These are phyloP conservation scores for Smittia aterrima DNA, from an alignment of 2,888 invertebrate species.

Conservation along the genomic window DNA sequence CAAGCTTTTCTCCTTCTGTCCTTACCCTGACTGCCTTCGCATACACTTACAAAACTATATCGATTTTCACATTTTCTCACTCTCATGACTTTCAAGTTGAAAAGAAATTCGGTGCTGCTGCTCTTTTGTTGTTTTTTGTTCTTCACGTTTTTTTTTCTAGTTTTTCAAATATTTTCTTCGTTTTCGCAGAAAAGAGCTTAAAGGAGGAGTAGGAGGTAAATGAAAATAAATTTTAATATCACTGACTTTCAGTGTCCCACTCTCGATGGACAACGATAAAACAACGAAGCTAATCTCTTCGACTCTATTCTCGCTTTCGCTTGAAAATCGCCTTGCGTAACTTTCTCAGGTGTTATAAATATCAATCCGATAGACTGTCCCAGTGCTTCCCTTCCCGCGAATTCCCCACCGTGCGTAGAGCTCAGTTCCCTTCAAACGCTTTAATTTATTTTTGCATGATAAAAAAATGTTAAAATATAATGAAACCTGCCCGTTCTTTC, in stretches of 20 bases:
- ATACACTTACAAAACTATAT: slow-evolving; percentile 32
- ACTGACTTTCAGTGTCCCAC: not conserved
- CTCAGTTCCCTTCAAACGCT: too few species aligned
- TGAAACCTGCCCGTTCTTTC: too few species aligned
- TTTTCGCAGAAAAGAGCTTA: too few species aligned
- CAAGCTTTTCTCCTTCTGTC: not conserved
- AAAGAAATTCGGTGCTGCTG: slow-evolving; percentile 12
- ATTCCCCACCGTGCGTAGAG: too few species aligned
- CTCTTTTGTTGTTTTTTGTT: slow-evolving; percentile 6
- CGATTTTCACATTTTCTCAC: slow-evolving; percentile 38
- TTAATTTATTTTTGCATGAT: too few species aligned
- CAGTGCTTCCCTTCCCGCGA: too few species aligned
- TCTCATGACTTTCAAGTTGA: slow-evolving; percentile 8
- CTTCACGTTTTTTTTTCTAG: not conserved
- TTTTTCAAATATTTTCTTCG: not conserved
- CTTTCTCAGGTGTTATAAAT: slow-evolving; percentile 4
- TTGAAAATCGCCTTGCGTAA: not conserved
- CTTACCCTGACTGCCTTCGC: not conserved
- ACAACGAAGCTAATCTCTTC: not conserved
- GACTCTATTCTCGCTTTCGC: not conserved
- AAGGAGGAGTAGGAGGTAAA: too few species aligned
- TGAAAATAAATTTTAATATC: slow-evolving; percentile 25
- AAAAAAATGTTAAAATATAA: too few species aligned
- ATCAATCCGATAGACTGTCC: not conserved
- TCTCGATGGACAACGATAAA: slow-evolving; percentile 5